Evolutionary conservation across 2,797 vertebrate species (phyloP), one percentile per base, ranked within the genome.

Genomic region (Chanos chanos): DNA sequence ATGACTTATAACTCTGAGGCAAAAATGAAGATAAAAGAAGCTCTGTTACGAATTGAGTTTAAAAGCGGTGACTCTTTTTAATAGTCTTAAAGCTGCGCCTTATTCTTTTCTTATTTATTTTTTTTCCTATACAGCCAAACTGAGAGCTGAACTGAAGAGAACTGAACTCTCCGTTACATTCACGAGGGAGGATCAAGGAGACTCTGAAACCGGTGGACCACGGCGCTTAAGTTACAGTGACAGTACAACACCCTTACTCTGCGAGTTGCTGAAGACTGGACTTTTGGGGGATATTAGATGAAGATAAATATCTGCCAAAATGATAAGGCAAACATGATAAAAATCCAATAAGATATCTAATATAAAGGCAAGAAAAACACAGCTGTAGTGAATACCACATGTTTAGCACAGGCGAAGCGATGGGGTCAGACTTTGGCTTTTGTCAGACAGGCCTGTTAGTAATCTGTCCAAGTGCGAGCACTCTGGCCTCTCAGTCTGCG

Each of bases 361-460:
- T 72, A 73, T 69, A 71, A 84, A 68, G 70, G 79, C 72, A 85
- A 83, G 83, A 72, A 82, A 78, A 89, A 85, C 84, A 87, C 71
- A 73, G 79, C 78, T 74, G 76, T 78, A 82, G 82, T 83, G 81
- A 86, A 84, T 81, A 82, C 78, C 87, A 89, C 76, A 87, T 87
- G 87, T 85, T 66, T 50, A 31, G 10, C 43, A 61, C 50, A 55
- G 66, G 61, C 54, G 50, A 72, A 73, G 75, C 77, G 48, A 61
- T 41, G 61, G 53, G 70, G 64, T 68, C 83, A 77, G 66, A 65
- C 59, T 65, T 66, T 65, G 43, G 71, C 63, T 75, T 74, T 68
- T 31, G 33, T 74, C 56, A 71, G 39, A 67, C 67, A 16, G 27
- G 50, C 66, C 75, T 75, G 69, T 66, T 71, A 74, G 71, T 69